A percentile compares a stretch with the other conserved stretches of the same genome.
phyloP scores from a whole-genome alignment of 1,140 invertebrate species.

The Panagrolaimus sp. region DNA sequence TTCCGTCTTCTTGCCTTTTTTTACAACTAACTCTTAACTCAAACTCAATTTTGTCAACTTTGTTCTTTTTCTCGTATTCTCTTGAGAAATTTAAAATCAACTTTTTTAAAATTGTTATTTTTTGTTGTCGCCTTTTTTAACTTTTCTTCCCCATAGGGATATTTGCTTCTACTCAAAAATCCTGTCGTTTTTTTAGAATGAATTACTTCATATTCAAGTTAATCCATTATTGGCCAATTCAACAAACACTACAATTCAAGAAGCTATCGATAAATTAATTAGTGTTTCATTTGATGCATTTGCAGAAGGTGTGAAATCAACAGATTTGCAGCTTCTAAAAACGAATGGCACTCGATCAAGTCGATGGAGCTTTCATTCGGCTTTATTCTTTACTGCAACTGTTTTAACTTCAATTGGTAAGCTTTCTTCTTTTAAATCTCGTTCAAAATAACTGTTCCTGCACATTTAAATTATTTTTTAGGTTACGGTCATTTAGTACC shows the following conservation, averaged over 20 bases:
- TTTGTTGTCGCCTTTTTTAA: too few relatives aligned
- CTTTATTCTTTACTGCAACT: conserved; percentile 42
- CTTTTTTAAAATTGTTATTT: too few relatives aligned
- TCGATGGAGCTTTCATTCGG: conserved; percentile 43
- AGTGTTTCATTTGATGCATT: conserved; percentile 7
- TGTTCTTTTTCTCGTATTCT: too few relatives aligned
- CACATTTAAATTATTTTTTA: neutral
- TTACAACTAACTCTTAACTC: neutral
- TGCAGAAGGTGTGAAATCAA: conserved; percentile 19
- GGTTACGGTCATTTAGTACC: conserved; percentile 32
- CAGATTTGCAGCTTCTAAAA: neutral
- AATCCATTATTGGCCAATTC: neutral
- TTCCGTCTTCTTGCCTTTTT: neutral
- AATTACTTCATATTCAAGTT: neutral
- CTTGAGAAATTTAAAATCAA: too few relatives aligned
- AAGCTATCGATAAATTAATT: conserved; percentile 23
- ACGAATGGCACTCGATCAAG: neutral
- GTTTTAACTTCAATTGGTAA: conserved; percentile 40
- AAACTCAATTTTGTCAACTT: too few relatives aligned
- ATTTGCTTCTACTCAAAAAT: too few relatives aligned
- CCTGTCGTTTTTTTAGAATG: too few relatives aligned
- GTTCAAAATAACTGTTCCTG: neutral
- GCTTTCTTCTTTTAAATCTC: too few relatives aligned
- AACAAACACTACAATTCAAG: conserved; percentile 19
- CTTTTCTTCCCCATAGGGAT: too few relatives aligned